These are phyloP conservation scores for Gastracanthus pulcherrimus DNA, from an alignment of 2,888 invertebrate genomes.

Conservation along the genomic window DNA sequence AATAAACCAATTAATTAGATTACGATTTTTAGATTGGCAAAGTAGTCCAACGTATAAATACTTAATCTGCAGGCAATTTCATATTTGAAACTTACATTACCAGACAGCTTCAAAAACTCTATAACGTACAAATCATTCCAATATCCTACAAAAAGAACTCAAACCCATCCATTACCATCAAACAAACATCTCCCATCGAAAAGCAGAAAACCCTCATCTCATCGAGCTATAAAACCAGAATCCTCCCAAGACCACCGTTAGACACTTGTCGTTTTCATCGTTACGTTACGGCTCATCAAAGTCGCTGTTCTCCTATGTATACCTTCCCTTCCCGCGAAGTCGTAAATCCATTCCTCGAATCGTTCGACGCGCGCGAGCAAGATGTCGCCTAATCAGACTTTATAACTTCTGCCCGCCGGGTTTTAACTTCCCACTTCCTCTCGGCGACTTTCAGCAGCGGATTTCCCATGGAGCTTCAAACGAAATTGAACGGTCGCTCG, in stretches of 20 bases:
- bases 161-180: neutral
- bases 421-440: no score
- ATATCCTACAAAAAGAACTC: neutral
- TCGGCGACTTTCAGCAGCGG: no score
- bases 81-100: no score
- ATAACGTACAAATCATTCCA: neutral
- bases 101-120: no score
- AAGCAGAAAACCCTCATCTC: neutral
- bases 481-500: no score
- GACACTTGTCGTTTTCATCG: conserved; percentile 17
- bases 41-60: no score
- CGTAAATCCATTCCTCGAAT: conserved; percentile 2
- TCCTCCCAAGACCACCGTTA: no score
- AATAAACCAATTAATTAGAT: no score
- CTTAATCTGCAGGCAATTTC: no score
- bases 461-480: no score
- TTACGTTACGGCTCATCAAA: neutral
- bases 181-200: neutral
- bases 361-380: neutral
- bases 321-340: neutral
- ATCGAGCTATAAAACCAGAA: neutral
- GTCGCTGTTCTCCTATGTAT: neutral
- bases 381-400: neutral
- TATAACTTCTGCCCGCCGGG: no score
- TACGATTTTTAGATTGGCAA: no score